Evolutionary conservation across 2,113 vertebrate species (phyloP), one percentile per base, ranked within the genome.

Genomic region (Bostrychus sinensis): DNA sequence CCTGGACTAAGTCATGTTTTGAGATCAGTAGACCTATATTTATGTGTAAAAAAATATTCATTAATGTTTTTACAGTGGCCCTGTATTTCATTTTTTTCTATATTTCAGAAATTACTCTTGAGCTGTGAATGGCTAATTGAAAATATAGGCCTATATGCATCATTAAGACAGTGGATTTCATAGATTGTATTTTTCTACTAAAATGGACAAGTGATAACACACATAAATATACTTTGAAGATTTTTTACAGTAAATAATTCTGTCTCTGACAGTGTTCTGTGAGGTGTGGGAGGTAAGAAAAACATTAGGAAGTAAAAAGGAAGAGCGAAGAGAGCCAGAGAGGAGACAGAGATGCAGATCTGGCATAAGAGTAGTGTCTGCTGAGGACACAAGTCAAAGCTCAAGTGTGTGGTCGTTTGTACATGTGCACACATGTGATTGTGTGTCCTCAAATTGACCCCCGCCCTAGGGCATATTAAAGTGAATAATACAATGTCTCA

Each of bases 311-410:
- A 79, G 80, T 61, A 53, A 66, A 57, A 62, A 43, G 70, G 68
- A 77, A 76, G 63, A 45, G 62, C 57, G 19, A 63, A 57, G 61
- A 56, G 76, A 71, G 75, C 79, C 64, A 46, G 62, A 77, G 41
- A 80, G 77, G 86, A 78, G 67, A 76, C 72, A 66, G 72, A 83
- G 45, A 72, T 23, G 62, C 68, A 50, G 69, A 58, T 73, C 51
- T 86, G 79, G 75, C 73, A 77, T 58, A 63, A 73, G 65, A 7
- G 32, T 66, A 68, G 55, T 62, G 78, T 82, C 65, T 82, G 39
- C 54, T 80, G 75, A 89, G 86, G 84, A 89, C 73, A 85, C 45
- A 71, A 72, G 83, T 65, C 71, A 86, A 72, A 70, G 74, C 56
- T 80, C 71, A 78, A 80, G 64, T 65, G 54, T 73, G 53, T 54